phyloP scores from a whole-genome alignment of 2,888 invertebrate species.

The Disparrhopalites patrizii region DNA sequence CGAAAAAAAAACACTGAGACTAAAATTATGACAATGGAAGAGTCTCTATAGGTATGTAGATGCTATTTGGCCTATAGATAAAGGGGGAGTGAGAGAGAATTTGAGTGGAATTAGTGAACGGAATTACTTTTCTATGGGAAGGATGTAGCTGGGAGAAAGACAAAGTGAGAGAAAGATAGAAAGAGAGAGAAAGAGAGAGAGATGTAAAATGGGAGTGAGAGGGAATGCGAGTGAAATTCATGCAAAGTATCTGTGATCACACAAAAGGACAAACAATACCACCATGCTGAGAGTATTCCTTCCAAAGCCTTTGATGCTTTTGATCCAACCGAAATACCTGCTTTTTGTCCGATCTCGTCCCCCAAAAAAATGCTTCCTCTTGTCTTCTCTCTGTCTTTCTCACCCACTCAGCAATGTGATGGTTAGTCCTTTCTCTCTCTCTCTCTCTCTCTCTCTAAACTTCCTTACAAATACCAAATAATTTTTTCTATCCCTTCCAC shows the following conservation, averaged over 20 bases:
- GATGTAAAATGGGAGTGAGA: no score
- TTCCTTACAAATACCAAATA: not conserved
- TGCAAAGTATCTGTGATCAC: constrained; percentile 11
- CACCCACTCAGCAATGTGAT: no score
- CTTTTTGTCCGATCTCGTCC: constrained; percentile 22
- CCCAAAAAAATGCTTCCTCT: no score
- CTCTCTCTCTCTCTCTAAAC: not conserved
- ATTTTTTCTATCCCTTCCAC: not conserved
- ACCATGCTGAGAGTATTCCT: constrained; percentile 29
- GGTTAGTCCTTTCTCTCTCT: not conserved
- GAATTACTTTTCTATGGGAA: no score
- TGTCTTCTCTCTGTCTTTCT: no score
- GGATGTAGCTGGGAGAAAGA: not conserved
- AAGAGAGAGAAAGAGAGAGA: not conserved
- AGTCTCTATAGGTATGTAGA: no score
- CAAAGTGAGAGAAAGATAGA: not conserved
- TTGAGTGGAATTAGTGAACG: no score
- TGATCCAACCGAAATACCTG: constrained; percentile 30
- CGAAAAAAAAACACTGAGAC: no score
- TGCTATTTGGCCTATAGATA: no score
- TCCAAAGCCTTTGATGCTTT: constrained; percentile 28
- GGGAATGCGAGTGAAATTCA: constrained; percentile 17
- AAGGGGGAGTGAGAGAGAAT: no score
- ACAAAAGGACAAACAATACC: constrained; percentile 30
- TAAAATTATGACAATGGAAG: no score